Conservation (phyloP, 2,113 vertebrate species). For the Vulpes ferrilata region DNA sequence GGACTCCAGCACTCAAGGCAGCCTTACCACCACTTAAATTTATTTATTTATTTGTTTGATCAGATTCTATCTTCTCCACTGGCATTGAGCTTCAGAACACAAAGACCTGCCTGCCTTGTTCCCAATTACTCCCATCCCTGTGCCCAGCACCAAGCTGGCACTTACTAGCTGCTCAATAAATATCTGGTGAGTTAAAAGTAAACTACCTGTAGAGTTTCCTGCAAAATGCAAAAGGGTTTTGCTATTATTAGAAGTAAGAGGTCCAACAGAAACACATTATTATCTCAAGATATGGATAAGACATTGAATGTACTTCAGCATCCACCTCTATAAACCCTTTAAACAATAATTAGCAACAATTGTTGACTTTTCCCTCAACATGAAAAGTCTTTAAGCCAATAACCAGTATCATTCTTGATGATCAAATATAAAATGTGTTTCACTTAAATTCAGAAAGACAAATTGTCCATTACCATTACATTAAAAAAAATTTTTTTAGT, state of each 20-base stretch:
- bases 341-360: not conserved
- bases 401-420: not conserved
- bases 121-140: not conserved
- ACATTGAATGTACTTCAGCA: not conserved
- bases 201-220: not conserved
- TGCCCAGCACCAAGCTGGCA: not conserved
- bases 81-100: not conserved
- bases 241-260: not conserved
- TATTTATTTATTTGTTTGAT: not conserved
- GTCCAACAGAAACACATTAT: not conserved
- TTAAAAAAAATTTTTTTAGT: not conserved
- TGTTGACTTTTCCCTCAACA: not conserved
- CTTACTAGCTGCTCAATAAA: not conserved
- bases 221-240: not conserved
- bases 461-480: not conserved
- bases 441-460: constrained; percentile 36
- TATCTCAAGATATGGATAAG: not conserved
- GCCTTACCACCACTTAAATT: not conserved
- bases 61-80: not conserved
- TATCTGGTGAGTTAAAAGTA: not conserved
- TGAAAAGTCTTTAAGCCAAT: not conserved
- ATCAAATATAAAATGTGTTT: not conserved
- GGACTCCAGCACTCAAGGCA: too few species aligned
- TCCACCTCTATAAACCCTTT: too few species aligned
- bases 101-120: too few species aligned